Evolutionary conservation across 2,888 invertebrate species (phyloP).

Genomic region (Phalera bucephala): DNA sequence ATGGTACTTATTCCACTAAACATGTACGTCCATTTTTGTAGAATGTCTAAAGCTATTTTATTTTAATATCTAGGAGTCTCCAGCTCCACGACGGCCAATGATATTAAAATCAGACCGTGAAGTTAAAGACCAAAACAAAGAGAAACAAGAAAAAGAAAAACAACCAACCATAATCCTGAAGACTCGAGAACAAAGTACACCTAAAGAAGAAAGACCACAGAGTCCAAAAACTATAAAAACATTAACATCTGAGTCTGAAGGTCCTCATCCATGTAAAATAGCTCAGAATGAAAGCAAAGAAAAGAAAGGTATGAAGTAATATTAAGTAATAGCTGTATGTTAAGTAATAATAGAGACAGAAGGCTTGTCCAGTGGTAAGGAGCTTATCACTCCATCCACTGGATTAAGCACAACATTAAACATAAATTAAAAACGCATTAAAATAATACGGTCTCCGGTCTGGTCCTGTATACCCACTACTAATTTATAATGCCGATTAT

Average conservation of each 20-base stretch:
- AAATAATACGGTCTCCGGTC: no score
- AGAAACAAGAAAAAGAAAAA: constrained; percentile 71
- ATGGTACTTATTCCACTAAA: no score
- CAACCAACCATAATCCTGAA: constrained; percentile 88
- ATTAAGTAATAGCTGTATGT: no score
- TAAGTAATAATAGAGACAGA: no score
- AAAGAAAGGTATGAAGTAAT: constrained; percentile 42
- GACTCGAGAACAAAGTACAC: constrained; percentile 83
- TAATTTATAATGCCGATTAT: no score
- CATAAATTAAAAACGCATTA: no score
- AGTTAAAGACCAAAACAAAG: constrained; percentile 58
- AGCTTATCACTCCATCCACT: constrained; percentile 1
- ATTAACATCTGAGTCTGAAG: constrained; percentile 53
- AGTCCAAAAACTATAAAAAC: constrained; percentile 81
- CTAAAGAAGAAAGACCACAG: constrained; percentile 81
- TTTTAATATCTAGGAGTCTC: constrained; percentile 53
- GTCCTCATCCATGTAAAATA: constrained; percentile 66
- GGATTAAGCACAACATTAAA: no score
- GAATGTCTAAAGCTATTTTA: no score
- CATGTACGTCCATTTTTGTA: no score
- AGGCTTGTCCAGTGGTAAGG: no score
- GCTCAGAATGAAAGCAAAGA: constrained; percentile 80
- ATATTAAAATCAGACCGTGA: constrained; percentile 79
- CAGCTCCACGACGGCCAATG: constrained; percentile 60
- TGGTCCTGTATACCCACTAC: no score